Base-by-base conservation (phyloP, 2,888 invertebrate genomes). In the Ctenicera cuprea region DNA sequence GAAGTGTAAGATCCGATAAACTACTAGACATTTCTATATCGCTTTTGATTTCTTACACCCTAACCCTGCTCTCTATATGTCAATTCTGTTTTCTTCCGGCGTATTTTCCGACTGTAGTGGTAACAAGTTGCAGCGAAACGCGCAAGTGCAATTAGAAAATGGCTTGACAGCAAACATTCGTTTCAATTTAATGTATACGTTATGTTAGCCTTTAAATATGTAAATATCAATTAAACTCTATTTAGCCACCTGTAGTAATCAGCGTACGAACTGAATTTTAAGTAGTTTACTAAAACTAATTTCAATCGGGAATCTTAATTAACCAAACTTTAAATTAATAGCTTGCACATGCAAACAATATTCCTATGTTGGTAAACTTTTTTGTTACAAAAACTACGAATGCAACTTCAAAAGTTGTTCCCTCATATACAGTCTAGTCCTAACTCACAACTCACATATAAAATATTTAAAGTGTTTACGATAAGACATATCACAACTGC, bases 201-300 rank as follows among this genome's bases (percentile, higher is more conserved):
- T 45, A 16, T 8, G 45, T 54, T 33, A 41, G 18, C 16, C 30
- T 11, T 14, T 5, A 30, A 41, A n/a, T 48, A 33, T 59, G 57
- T 67, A 57, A 67, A 67, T 67, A 67, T 67, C 59, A 67, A 67
- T 67, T 18, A 38, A 67, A 67, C 33, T 67, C 59, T 57, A 45
- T 67, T 43, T 67, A 59, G 38, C 59, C 45, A 57, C 67, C 57
- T 67, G 57, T 67, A 26, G 59, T 67, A 67, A 67, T 67, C 43
- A 14, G 43, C 30, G 20, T 30, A 45, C 67, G 30, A 59, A 30
- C 43, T 41, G 67, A 57, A 67, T 67, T 54, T 67, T 67, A 67
- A 67, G 59, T 45, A 45, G 57, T 33, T 59, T 18, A 16, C 33
- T 26, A 54, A 59, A 67, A 67, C 67, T 59, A 67, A 67, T 57